These are phyloP conservation scores for Papilio protenor DNA, from an alignment of 2,888 invertebrate species.

Conservation along the genomic window DNA sequence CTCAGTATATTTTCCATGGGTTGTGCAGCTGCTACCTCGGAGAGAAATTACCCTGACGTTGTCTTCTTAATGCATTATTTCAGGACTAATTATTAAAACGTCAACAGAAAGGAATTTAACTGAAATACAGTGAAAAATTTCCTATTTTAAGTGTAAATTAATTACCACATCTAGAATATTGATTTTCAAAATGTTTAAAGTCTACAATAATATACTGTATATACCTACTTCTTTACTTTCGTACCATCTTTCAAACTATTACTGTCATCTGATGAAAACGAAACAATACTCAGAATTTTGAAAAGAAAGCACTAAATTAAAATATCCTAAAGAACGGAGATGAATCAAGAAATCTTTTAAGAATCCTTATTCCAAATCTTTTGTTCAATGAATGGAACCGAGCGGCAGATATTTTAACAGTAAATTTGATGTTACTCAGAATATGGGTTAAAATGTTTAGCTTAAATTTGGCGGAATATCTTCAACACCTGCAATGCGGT, in stretches of 20 bases:
- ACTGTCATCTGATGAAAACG: not conserved
- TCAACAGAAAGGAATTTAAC: not conserved
- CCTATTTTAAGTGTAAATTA: not conserved
- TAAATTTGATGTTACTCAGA: constrained; percentile 20
- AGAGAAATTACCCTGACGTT: constrained; percentile 30
- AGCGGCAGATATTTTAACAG: constrained; percentile 8
- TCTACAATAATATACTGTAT: not conserved
- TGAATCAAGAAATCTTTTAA: constrained; percentile 25
- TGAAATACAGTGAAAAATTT: not conserved
- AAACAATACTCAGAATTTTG: constrained; percentile 5
- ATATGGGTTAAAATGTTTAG: constrained; percentile 2
- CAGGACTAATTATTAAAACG: not conserved
- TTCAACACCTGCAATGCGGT: constrained; percentile 27
- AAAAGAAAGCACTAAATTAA: constrained; percentile 10
- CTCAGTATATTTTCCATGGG: constrained; percentile 34
- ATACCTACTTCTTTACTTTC: not conserved
- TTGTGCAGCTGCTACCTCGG: constrained; percentile 32
- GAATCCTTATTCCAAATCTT: constrained; percentile 27
- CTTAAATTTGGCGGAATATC: constrained; percentile 22
- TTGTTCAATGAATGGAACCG: constrained; percentile 23
- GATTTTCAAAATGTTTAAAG: not conserved
- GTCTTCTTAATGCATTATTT: constrained; percentile 26
- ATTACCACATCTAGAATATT: not conserved
- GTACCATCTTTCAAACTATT: not conserved
- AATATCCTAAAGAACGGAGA: constrained; percentile 15